Evolutionary conservation across 2,888 invertebrate genomes (phyloP).

Genomic region (Apodemia duryi): DNA sequence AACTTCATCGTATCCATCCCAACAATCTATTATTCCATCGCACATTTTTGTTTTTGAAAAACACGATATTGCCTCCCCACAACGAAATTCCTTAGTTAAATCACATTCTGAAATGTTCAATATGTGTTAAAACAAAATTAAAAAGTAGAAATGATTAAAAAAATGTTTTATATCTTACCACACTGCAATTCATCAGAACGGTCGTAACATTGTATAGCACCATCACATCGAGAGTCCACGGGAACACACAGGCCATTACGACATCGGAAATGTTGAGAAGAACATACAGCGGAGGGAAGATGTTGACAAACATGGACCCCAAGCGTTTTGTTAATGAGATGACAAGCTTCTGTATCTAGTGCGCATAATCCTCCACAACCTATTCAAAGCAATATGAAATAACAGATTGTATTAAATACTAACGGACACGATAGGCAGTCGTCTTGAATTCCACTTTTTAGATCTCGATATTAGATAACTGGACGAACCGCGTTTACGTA

Average conservation of each 20-base stretch:
- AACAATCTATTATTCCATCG: slow-evolving; percentile 86
- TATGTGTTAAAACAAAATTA: neutral
- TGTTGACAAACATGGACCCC: slow-evolving; percentile 79
- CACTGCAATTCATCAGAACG: slow-evolving; percentile 86
- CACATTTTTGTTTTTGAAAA: slow-evolving; percentile 83
- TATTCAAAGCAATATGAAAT: no score
- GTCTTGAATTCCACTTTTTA: no score
- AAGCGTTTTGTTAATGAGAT: slow-evolving; percentile 74
- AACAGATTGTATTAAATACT: no score
- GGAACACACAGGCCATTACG: slow-evolving; percentile 85
- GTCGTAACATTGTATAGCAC: slow-evolving; percentile 86
- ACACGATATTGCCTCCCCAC: slow-evolving; percentile 86
- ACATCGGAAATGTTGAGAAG: slow-evolving; percentile 84
- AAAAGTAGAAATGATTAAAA: neutral
- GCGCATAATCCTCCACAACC: slow-evolving; percentile 76
- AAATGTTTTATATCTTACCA: slow-evolving; percentile 65
- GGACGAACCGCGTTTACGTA: no score
- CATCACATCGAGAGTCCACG: slow-evolving; percentile 83
- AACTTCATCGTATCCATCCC: slow-evolving; percentile 87
- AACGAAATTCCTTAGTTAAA: slow-evolving; percentile 83
- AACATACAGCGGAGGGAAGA: slow-evolving; percentile 79
- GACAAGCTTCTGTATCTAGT: slow-evolving; percentile 82
- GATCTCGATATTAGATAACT: no score
- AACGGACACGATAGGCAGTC: no score
- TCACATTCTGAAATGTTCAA: slow-evolving; percentile 77